Conservation (phyloP, 1,140 invertebrate genomes). For the Nixonia krombeini region DNA sequence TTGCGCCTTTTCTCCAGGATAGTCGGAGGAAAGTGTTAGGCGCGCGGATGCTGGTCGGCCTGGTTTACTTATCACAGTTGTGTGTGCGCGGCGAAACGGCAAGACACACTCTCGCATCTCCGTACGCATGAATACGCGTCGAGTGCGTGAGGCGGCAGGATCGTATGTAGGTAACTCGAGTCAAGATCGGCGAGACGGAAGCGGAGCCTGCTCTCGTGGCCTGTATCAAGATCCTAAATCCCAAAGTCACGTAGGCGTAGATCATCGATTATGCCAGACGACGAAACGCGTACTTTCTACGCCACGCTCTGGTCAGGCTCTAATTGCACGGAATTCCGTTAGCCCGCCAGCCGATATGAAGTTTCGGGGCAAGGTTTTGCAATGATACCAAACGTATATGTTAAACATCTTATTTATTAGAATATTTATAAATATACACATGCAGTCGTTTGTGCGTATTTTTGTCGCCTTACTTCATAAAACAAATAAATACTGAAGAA, state of each 20-base stretch:
- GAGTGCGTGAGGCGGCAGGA: slow-evolving; percentile 58
- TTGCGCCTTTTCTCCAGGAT: slow-evolving; percentile 53
- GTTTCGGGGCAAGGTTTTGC: too few species aligned
- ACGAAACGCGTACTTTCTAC: too few species aligned
- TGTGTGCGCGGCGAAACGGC: slow-evolving; percentile 11
- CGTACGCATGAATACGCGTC: slow-evolving; percentile 38
- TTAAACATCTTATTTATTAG: slow-evolving; percentile 57
- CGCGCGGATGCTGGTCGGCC: slow-evolving; percentile 67
- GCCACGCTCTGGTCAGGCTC: slow-evolving; percentile 29
- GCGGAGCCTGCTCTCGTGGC: slow-evolving; percentile 51
- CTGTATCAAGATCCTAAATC: slow-evolving; percentile 55
- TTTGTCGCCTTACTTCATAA: slow-evolving; percentile 35
- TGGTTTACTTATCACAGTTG: slow-evolving; percentile 67
- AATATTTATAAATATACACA: slow-evolving; percentile 57
- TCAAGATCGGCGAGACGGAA: slow-evolving; percentile 50
- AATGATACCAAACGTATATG: too few species aligned
- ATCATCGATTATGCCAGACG: slow-evolving; percentile 32
- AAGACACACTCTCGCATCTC: slow-evolving; percentile 32
- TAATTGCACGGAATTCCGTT: too few species aligned
- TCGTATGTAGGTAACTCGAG: slow-evolving; percentile 59
- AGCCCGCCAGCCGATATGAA: too few species aligned
- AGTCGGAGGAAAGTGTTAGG: slow-evolving; percentile 67
- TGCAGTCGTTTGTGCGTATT: slow-evolving; percentile 46
- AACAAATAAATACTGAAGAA: slow-evolving; percentile 50
- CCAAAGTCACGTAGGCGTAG: slow-evolving; percentile 35